Evolutionary conservation across 2,888 invertebrate species (phyloP).

Genomic region (Protophormia terraenovae): DNA sequence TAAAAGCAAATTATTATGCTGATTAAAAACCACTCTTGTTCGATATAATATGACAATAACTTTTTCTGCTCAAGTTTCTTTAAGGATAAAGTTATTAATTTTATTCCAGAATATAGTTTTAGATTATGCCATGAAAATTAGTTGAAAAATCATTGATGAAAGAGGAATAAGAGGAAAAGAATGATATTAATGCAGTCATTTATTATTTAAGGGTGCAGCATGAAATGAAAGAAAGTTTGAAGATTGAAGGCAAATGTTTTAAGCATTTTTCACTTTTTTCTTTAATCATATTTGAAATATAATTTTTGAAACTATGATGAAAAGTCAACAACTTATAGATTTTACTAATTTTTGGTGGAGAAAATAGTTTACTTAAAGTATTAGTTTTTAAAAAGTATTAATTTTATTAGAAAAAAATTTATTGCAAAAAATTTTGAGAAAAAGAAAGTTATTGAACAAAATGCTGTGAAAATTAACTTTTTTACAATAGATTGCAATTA

Average conservation of each 20-base stretch:
- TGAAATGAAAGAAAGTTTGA: conserved; percentile 1
- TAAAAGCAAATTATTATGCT: conserved; percentile 59
- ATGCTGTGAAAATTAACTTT: too few species aligned
- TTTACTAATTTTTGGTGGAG: too few species aligned
- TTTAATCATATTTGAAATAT: too few species aligned
- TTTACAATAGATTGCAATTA: too few species aligned
- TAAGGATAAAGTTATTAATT: conserved; percentile 50
- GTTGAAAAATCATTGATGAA: not conserved
- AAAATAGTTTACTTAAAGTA: too few species aligned
- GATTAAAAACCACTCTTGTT: conserved; percentile 60
- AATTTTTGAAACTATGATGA: too few species aligned
- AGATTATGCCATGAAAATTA: conserved; percentile 33
- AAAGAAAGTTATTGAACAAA: too few species aligned
- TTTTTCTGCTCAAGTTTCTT: conserved; percentile 36
- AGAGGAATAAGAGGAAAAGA: not conserved
- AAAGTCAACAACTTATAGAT: too few species aligned
- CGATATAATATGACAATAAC: conserved; percentile 59
- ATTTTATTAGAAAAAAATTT: too few species aligned
- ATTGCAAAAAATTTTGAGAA: too few species aligned
- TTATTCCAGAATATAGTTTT: conserved; percentile 10
- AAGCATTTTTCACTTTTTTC: too few species aligned
- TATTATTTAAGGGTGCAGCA: not conserved
- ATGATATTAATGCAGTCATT: conserved; percentile 2
- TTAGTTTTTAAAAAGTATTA: too few species aligned
- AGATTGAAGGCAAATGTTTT: conserved; percentile 28